These are phyloP conservation scores for Tetramorium parvispinum DNA, from an alignment of 1,140 invertebrate species.

Conservation along the genomic window DNA sequence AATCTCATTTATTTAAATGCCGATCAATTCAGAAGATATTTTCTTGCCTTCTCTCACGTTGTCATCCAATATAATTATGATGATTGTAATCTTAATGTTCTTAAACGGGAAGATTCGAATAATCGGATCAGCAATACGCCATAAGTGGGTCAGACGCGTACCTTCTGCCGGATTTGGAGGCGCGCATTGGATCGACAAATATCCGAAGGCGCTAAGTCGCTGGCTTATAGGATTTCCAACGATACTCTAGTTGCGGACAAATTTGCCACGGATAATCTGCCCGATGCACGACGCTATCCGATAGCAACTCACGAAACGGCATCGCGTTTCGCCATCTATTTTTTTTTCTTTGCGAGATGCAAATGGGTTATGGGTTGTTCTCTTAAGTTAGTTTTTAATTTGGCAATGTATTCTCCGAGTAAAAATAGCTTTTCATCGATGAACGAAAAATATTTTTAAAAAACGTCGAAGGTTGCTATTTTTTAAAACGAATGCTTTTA, in stretches of 20 bases:
- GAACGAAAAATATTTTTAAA: background rate
- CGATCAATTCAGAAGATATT: background rate
- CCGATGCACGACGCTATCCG: background rate
- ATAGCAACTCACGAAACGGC: background rate
- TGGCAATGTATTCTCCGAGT: background rate
- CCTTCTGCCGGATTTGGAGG: conserved; percentile 41
- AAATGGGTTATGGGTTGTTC: background rate
- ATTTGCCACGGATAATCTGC: conserved; percentile 39
- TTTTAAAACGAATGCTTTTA: background rate
- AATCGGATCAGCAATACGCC: conserved; percentile 51
- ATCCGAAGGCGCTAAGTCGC: conserved; percentile 58
- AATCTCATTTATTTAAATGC: background rate
- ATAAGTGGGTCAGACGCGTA: conserved; percentile 62
- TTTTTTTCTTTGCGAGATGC: background rate
- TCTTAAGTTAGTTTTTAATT: background rate
- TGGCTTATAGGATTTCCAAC: conserved; percentile 69
- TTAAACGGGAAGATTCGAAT: conserved; percentile 12
- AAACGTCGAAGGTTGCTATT: background rate
- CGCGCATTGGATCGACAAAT: conserved; percentile 18
- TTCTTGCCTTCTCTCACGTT: background rate
- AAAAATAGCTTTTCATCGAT: background rate
- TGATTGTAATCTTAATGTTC: background rate
- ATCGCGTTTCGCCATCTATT: background rate
- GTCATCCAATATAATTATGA: background rate
- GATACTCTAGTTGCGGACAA: conserved; percentile 60